These are phyloP conservation scores for Sesia bembeciformis DNA, from an alignment of 2,888 invertebrate genomes.

Conservation along the genomic window DNA sequence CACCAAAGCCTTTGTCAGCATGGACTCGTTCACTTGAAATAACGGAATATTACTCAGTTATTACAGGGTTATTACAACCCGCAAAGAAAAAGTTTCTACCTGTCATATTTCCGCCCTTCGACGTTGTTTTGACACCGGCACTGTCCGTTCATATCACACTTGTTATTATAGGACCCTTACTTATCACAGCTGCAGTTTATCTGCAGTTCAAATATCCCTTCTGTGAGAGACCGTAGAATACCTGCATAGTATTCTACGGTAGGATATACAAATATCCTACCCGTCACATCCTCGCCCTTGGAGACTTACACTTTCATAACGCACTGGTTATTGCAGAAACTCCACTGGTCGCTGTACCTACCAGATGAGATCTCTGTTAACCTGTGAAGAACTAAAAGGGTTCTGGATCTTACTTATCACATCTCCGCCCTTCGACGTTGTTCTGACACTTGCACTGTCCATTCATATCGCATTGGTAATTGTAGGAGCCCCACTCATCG, in stretches of 20 bases:
- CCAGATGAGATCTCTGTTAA: too few species aligned
- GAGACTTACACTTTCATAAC: too few species aligned
- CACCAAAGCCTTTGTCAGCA: too few species aligned
- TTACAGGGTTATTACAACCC: too few species aligned
- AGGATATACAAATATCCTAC: too few species aligned
- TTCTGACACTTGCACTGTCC: constrained; percentile 93
- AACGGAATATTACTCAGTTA: too few species aligned
- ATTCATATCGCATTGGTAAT: constrained; percentile 88
- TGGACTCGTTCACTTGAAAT: too few species aligned
- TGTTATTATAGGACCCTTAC: constrained; percentile 89
- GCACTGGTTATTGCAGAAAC: too few species aligned
- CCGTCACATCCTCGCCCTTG: too few species aligned
- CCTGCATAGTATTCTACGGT: too few species aligned
- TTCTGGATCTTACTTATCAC: constrained; percentile 76
- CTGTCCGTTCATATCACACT: constrained; percentile 91
- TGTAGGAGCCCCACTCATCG: constrained; percentile 89
- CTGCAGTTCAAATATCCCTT: constrained; percentile 90
- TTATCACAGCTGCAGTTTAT: constrained; percentile 78
- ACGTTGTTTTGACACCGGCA: constrained; percentile 92
- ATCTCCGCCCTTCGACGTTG: constrained; percentile 93
- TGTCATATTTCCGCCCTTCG: constrained; percentile 94
- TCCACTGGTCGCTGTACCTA: too few species aligned
- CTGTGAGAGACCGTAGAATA: constrained; percentile 82
- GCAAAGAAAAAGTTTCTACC: constrained; percentile 19
- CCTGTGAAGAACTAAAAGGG: too few species aligned